phyloP scores from a whole-genome alignment of 2,113 vertebrate species.

The Melanostigma gelatinosum region DNA sequence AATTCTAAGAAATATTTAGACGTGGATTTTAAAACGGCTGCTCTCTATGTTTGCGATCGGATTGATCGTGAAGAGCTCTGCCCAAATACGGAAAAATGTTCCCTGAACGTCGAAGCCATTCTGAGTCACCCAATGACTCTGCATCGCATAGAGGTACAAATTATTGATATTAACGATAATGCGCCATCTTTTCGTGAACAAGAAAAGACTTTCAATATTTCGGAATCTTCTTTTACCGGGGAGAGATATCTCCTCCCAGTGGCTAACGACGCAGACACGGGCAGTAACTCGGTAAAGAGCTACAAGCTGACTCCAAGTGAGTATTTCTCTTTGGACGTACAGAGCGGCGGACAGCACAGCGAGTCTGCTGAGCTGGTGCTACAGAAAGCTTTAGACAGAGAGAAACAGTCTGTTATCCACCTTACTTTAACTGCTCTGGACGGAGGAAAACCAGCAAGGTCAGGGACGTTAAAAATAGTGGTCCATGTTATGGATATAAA shows the following conservation, averaged over 20 bases:
- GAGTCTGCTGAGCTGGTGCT: slow-evolving; percentile 78
- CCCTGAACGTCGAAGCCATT: slow-evolving; percentile 82
- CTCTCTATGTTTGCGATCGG: slow-evolving; percentile 80
- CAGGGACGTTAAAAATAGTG: slow-evolving; percentile 73
- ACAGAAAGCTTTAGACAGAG: slow-evolving; percentile 79
- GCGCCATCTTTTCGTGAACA: slow-evolving; percentile 80
- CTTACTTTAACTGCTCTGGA: slow-evolving; percentile 79
- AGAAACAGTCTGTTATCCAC: slow-evolving; percentile 72
- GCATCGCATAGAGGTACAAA: slow-evolving; percentile 81
- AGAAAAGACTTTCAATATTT: slow-evolving; percentile 75
- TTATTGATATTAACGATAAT: slow-evolving; percentile 88
- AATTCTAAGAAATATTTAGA: slow-evolving; percentile 77
- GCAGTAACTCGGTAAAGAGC: slow-evolving; percentile 76
- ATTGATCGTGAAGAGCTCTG: slow-evolving; percentile 87
- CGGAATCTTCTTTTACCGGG: slow-evolving; percentile 74
- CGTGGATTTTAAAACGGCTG: slow-evolving; percentile 82
- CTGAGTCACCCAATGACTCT: slow-evolving; percentile 82
- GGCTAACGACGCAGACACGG: slow-evolving; percentile 77
- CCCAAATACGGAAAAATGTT: slow-evolving; percentile 75
- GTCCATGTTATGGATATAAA: slow-evolving; percentile 76
- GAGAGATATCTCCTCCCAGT: slow-evolving; percentile 75
- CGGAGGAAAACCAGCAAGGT: slow-evolving; percentile 77
- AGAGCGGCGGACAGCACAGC: slow-evolving; percentile 68
- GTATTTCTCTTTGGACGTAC: slow-evolving; percentile 80
- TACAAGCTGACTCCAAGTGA: slow-evolving; percentile 82